Evolutionary conservation across 2,797 vertebrate species (phyloP).

Genomic region (Pygocentrus nattereri): DNA sequence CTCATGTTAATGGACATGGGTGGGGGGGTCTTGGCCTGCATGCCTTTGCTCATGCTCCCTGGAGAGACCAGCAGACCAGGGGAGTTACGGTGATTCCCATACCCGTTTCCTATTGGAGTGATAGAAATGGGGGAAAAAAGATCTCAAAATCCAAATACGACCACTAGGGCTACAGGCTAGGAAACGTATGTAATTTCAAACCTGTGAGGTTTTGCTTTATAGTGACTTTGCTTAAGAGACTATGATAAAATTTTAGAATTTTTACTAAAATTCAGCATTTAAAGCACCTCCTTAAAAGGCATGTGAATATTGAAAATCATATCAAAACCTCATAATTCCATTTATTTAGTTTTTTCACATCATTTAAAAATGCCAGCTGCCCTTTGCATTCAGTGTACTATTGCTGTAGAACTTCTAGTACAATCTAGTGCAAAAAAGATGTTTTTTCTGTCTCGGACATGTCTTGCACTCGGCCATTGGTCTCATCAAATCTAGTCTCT

Average conservation of each 20-base stretch:
- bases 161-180: neutral
- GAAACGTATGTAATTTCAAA: no score
- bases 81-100: slow-evolving; percentile 89
- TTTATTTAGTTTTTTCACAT: no score
- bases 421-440: no score
- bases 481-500: no score
- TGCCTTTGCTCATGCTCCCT: slow-evolving; percentile 87
- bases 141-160: neutral
- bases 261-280: neutral
- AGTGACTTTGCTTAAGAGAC: no score
- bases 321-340: no score
- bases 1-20: slow-evolving; percentile 88
- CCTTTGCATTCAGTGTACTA: neutral
- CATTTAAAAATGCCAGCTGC: no score
- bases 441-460: neutral
- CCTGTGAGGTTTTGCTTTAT: no score
- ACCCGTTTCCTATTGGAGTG: slow-evolving; percentile 85
- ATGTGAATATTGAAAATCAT: neutral
- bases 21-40: slow-evolving; percentile 93
- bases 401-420: no score
- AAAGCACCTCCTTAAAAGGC: neutral
- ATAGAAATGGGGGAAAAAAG: neutral
- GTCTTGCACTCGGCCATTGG: neutral
- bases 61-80: slow-evolving; percentile 94
- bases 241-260: neutral